Percentiles rank a stretch among this genome's conserved stretches.
Evolutionary conservation across 2,113 vertebrate genomes (phyloP).

Genomic region (Alouatta palliata): DNA sequence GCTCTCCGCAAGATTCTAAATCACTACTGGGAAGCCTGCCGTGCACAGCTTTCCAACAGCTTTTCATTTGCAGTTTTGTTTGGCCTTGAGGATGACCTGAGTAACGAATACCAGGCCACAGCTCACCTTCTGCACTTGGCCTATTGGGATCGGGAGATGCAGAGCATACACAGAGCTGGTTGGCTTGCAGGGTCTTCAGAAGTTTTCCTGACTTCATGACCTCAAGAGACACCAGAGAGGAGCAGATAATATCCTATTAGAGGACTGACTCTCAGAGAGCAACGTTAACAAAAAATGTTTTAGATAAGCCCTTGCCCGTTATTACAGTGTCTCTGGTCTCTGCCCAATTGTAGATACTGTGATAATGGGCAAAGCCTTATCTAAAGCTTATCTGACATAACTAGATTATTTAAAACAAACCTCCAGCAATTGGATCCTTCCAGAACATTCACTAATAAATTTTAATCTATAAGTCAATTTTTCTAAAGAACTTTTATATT

Average conservation of each 20-base stretch:
- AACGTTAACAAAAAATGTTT: not conserved
- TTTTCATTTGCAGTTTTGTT: not conserved
- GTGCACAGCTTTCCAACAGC: not conserved
- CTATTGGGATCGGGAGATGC: not conserved
- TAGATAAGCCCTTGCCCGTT: constrained; percentile 29
- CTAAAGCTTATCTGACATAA: not conserved
- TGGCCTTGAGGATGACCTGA: not conserved
- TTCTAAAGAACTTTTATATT: not conserved
- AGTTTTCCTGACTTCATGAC: constrained; percentile 37
- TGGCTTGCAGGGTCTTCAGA: not conserved
- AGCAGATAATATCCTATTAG: not conserved
- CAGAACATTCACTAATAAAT: not conserved
- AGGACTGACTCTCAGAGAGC: not conserved
- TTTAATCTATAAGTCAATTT: not conserved
- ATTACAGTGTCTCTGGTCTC: constrained; percentile 20
- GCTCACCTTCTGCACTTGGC: not conserved
- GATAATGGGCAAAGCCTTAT: too few species aligned
- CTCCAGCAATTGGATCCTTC: not conserved
- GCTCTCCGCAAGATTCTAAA: not conserved
- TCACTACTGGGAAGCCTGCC: not conserved
- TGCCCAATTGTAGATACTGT: not conserved
- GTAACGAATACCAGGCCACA: not conserved
- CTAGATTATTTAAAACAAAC: not conserved
- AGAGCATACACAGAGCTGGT: not conserved
- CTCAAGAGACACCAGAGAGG: not conserved